Conservation (phyloP, 2,888 invertebrate genomes). For the Drosophila sordidula region DNA sequence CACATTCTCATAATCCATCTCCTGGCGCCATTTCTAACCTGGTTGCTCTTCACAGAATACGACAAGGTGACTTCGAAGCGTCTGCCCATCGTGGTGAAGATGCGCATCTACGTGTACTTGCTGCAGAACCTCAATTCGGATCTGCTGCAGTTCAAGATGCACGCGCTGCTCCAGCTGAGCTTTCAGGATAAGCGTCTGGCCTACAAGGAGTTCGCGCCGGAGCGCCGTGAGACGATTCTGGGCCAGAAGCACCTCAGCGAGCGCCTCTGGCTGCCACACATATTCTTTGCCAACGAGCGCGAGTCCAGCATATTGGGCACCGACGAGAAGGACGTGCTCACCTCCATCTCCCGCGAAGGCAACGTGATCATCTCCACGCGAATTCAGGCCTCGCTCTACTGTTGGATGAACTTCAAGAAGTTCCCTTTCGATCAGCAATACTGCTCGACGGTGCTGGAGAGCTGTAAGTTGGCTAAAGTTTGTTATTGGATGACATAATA, state of each 20-base stretch:
- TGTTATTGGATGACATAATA: rapidly evolving
- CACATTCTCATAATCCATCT: rapidly evolving
- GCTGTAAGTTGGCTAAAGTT: slow-evolving; percentile 65
- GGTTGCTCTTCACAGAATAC: slow-evolving; percentile 34
- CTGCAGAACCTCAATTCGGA: slow-evolving; percentile 82
- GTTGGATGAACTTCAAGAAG: slow-evolving; percentile 83
- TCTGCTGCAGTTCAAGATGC: slow-evolving; percentile 80
- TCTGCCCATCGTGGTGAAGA: slow-evolving; percentile 75
- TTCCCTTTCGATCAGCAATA: slow-evolving; percentile 82
- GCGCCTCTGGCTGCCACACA: slow-evolving; percentile 81
- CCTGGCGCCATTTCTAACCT: background rate
- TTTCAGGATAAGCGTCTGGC: slow-evolving; percentile 78
- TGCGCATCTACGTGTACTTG: slow-evolving; percentile 80
- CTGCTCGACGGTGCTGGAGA: slow-evolving; percentile 78
- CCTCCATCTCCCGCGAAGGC: slow-evolving; percentile 80
- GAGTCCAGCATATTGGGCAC: slow-evolving; percentile 82
- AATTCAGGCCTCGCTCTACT: slow-evolving; percentile 79
- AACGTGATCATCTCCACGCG: slow-evolving; percentile 79
- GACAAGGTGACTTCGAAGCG: slow-evolving; percentile 53
- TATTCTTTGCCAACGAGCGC: slow-evolving; percentile 81
- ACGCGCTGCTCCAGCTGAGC: slow-evolving; percentile 76
- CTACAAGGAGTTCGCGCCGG: slow-evolving; percentile 70
- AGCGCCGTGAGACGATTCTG: slow-evolving; percentile 74
- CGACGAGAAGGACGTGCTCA: slow-evolving; percentile 82
- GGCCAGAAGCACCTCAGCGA: slow-evolving; percentile 82